These are phyloP conservation scores for Crossocerus cetratus DNA, from an alignment of 2,888 invertebrate genomes.

Conservation along the genomic window DNA sequence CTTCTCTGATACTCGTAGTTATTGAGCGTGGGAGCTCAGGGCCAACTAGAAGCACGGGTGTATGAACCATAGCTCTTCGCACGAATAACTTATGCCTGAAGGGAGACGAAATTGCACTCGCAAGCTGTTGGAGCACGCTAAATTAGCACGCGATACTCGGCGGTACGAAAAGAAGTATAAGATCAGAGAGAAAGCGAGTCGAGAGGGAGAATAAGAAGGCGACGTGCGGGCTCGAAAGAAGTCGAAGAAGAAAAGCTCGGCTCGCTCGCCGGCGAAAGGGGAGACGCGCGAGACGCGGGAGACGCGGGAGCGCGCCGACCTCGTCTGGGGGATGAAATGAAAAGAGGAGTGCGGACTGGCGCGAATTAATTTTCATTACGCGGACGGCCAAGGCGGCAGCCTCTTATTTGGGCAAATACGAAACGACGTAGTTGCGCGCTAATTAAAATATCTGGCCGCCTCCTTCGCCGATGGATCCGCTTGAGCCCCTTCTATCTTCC, in stretches of 20 bases:
- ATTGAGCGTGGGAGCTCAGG: too few relatives aligned
- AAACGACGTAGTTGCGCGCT: conserved; percentile 68
- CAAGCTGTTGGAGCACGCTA: conserved; percentile 37
- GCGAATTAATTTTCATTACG: conserved; percentile 72
- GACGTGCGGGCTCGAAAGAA: conserved; percentile 29
- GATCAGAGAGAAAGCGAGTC: not conserved
- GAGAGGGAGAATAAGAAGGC: not conserved
- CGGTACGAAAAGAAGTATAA: not conserved
- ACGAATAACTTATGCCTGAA: not conserved
- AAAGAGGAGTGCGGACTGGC: conserved; percentile 39
- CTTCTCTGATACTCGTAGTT: too few relatives aligned
- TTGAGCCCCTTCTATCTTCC: not conserved
- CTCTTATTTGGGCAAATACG: conserved; percentile 61
- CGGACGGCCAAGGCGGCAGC: conserved; percentile 56
- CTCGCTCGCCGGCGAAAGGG: conserved; percentile 28
- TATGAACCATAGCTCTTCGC: not conserved
- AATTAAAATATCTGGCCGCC: conserved; percentile 70
- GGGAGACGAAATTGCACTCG: conserved; percentile 19
- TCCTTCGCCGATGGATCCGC: conserved; percentile 46
- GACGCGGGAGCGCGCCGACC: conserved; percentile 18
- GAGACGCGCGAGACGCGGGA: too few relatives aligned
- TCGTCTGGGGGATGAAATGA: conserved; percentile 27
- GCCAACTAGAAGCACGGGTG: too few relatives aligned
- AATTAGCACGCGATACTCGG: conserved; percentile 42
- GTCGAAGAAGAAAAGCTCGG: conserved; percentile 34